Conservation (phyloP, 2,888 invertebrate species). For the Crossocerus cetratus region DNA sequence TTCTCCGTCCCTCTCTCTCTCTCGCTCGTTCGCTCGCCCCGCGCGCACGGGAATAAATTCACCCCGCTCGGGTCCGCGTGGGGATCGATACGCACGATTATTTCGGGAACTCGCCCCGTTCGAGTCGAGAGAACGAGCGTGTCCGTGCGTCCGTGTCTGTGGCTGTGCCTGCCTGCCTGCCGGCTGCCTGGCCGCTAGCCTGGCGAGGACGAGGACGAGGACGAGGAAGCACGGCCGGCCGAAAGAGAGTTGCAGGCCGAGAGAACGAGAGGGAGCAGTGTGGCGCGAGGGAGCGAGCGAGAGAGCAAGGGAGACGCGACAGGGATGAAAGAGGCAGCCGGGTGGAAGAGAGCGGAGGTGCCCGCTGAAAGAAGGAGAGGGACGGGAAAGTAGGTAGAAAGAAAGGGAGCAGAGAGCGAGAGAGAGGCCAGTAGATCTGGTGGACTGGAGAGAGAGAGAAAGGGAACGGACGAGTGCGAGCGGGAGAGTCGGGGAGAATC, state of each 20-base stretch:
- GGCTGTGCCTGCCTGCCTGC: background rate
- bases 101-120: conserved; percentile 67
- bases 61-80: conserved; percentile 57
- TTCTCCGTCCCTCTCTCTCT: conserved; percentile 25
- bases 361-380: background rate
- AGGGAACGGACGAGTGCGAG: background rate
- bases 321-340: background rate
- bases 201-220: conserved; percentile 1
- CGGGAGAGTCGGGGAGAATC: background rate
- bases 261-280: conserved; percentile 24
- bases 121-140: conserved; percentile 41
- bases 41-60: conserved; percentile 64
- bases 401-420: conserved; percentile 5
- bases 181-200: background rate
- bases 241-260: conserved; percentile 1
- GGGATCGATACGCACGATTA: conserved; percentile 69
- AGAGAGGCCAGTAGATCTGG: background rate
- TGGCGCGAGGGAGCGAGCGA: conserved; percentile 19
- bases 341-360: background rate
- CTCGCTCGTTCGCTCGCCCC: conserved; percentile 39
- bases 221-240: background rate
- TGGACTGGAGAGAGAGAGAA: background rate
- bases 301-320: conserved; percentile 2
- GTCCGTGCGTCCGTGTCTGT: conserved; percentile 1
- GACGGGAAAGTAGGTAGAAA: background rate